phyloP scores from a whole-genome alignment of 2,888 invertebrate genomes.

The Rhagonycha lutea region DNA sequence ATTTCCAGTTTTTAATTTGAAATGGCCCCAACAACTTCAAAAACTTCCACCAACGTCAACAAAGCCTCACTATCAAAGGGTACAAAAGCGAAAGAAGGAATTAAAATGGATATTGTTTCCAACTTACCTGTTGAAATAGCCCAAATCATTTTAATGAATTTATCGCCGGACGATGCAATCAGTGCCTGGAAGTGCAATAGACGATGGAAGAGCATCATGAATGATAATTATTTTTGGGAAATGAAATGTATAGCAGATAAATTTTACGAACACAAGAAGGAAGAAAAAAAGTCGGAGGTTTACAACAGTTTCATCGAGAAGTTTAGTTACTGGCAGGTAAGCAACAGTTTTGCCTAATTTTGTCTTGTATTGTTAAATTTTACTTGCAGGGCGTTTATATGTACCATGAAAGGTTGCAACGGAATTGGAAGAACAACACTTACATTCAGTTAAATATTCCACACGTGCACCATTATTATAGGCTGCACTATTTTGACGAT shows the following conservation, averaged over 20 bases:
- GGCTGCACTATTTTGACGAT: background rate
- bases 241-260: background rate
- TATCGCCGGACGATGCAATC: background rate
- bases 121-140: background rate
- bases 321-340: background rate
- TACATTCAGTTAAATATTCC: background rate
- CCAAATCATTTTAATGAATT: background rate
- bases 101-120: background rate
- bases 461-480: background rate
- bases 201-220: background rate
- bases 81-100: background rate
- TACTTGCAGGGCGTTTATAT: background rate
- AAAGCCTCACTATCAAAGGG: background rate
- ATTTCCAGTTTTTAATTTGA: no score
- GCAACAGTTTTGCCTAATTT: background rate
- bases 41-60: background rate
- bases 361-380: no score
- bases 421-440: background rate
- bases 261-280: background rate
- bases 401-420: background rate
- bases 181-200: background rate
- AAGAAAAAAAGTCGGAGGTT: background rate
- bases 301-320: background rate
- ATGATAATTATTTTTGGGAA: background rate
- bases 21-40: background rate